Conservation (phyloP, 2,888 invertebrate species). For the Drosophila rellima region DNA sequence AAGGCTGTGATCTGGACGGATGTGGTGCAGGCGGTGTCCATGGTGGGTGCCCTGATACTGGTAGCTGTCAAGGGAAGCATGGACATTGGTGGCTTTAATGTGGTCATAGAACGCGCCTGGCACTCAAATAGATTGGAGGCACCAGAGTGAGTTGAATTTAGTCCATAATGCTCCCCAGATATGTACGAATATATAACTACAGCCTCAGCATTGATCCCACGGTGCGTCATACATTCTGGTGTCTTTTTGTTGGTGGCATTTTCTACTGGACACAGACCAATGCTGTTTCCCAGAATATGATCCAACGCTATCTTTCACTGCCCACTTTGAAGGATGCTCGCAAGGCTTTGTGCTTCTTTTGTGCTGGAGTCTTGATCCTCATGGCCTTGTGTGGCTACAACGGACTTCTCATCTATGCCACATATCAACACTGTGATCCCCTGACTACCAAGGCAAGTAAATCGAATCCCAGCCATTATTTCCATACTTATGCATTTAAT, state of each 20-base stretch:
- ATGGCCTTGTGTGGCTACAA: conserved; percentile 87
- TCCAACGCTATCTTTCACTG: conserved; percentile 93
- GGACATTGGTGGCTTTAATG: conserved; percentile 90
- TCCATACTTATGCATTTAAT: too few relatives aligned
- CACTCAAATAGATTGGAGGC: conserved; percentile 90
- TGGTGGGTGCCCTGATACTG: conserved; percentile 91
- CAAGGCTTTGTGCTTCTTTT: conserved; percentile 87
- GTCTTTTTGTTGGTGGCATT: conserved; percentile 91
- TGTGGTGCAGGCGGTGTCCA: conserved; percentile 92
- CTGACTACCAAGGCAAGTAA: conserved; percentile 87
- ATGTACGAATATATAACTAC: not conserved
- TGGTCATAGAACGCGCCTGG: conserved; percentile 89
- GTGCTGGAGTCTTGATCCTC: conserved; percentile 86
- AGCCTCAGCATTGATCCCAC: conserved; percentile 93
- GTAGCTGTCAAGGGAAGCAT: conserved; percentile 91
- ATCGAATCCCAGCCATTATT: too few relatives aligned
- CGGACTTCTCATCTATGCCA: conserved; percentile 89
- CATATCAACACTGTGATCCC: conserved; percentile 89
- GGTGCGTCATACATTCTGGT: conserved; percentile 93
- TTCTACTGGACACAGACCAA: conserved; percentile 93
- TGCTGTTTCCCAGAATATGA: conserved; percentile 94
- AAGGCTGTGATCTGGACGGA: conserved; percentile 93
- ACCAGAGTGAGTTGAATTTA: conserved; percentile 87
- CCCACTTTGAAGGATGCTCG: conserved; percentile 89
- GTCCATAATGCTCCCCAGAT: not conserved